Conservation (phyloP, 2,797 vertebrate genomes). For the Rhadinocentrus ornatus region DNA sequence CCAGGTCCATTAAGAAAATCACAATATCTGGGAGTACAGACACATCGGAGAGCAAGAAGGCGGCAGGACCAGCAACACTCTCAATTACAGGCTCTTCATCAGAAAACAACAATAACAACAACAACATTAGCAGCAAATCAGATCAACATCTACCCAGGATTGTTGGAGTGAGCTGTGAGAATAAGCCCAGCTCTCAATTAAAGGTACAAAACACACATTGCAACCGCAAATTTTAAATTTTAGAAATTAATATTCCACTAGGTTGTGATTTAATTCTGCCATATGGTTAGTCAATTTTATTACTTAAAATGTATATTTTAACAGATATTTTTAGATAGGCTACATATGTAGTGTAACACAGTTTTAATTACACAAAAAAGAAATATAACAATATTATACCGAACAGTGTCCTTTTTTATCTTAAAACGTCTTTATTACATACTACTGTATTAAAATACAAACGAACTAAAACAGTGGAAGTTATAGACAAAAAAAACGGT, state of each 20-base stretch:
- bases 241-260: neutral
- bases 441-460: neutral
- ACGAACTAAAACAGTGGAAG: neutral
- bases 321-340: neutral
- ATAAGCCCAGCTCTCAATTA: constrained; percentile 76
- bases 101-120: constrained; percentile 81
- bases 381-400: too few relatives aligned
- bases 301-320: neutral
- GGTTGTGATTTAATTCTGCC: neutral
- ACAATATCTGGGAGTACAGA: constrained; percentile 78
- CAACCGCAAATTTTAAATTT: neutral
- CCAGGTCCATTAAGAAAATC: constrained; percentile 85
- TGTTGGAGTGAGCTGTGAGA: constrained; percentile 81
- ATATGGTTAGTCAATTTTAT: neutral
- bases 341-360: neutral
- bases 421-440: neutral
- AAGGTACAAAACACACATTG: constrained; percentile 74
- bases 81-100: constrained; percentile 40
- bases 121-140: constrained; percentile 58
- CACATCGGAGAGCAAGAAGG: constrained; percentile 31
- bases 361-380: neutral
- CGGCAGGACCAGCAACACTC: constrained; percentile 17
- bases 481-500: neutral
- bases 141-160: constrained; percentile 75
- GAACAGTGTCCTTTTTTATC: too few relatives aligned